phyloP scores from a whole-genome alignment of 2,888 invertebrate genomes.

The Spisula subtruncata region DNA sequence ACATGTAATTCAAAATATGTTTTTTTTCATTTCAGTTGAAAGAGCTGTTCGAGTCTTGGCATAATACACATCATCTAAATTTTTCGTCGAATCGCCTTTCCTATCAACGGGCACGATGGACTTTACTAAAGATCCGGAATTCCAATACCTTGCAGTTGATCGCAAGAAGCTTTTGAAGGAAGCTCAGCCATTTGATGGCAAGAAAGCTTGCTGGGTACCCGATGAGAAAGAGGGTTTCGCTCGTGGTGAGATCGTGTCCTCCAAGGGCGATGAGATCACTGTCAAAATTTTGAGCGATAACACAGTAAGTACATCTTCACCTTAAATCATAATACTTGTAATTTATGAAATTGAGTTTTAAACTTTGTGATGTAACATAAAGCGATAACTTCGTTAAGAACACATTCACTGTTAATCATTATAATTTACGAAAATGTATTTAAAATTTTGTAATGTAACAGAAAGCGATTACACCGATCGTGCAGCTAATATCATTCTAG shows the following conservation, averaged over 20 bases:
- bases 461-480: constrained; percentile 88
- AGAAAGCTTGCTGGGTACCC: constrained; percentile 99
- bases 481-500: too few relatives aligned
- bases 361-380: too few relatives aligned
- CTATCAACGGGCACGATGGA: constrained; percentile 41
- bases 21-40: constrained; percentile 37
- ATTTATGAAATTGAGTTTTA: too few relatives aligned
- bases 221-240: constrained; percentile 99
- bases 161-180: constrained; percentile 84
- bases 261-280: constrained; percentile 98
- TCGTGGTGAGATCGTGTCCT: constrained; percentile 98
- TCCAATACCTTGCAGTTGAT: constrained; percentile 85
- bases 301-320: constrained; percentile 49
- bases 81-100: constrained; percentile 34
- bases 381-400: too few relatives aligned
- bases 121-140: constrained; percentile 82
- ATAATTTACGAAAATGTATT: too few relatives aligned
- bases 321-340: neutral
- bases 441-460: too few relatives aligned
- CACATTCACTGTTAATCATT: too few relatives aligned
- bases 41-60: constrained; percentile 55
- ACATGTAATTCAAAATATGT: neutral
- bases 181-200: constrained; percentile 88
- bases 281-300: constrained; percentile 93
- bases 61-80: constrained; percentile 20